A percentile compares a stretch with the other conserved stretches of the same genome.
phyloP scores from a whole-genome alignment of 2,113 vertebrate species.

The Pontoporia blainvillei region DNA sequence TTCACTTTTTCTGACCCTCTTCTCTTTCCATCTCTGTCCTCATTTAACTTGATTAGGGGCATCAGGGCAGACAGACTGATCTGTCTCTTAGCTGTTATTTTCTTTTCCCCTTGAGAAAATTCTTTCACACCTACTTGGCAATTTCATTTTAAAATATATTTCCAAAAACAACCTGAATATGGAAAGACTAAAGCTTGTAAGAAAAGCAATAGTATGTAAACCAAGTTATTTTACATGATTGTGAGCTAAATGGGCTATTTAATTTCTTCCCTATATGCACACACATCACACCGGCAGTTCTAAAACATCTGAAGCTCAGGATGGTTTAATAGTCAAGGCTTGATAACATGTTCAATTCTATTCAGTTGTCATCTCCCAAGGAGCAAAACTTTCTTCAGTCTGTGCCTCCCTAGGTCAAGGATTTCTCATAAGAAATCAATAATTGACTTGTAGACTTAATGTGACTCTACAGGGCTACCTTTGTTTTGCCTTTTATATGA shows the following conservation, averaged over 20 bases:
- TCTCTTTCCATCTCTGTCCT: neutral
- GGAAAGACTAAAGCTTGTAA: neutral
- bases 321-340: neutral
- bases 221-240: neutral
- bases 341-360: neutral
- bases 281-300: neutral
- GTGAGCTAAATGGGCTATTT: neutral
- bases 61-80: neutral
- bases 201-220: neutral
- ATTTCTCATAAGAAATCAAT: neutral
- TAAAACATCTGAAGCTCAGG: neutral
- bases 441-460: neutral
- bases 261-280: neutral
- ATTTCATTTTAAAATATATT: constrained; percentile 20
- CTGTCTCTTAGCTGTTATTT: neutral
- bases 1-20: neutral
- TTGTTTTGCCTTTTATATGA: neutral
- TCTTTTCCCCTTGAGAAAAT: constrained; percentile 16
- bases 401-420: neutral
- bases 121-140: neutral
- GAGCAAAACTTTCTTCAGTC: neutral
- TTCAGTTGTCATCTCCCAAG: neutral
- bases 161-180: neutral
- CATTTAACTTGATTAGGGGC: neutral
- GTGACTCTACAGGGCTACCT: neutral